Evolutionary conservation across 2,797 vertebrate species (phyloP).

Genomic region (Tiaroga cobitis): DNA sequence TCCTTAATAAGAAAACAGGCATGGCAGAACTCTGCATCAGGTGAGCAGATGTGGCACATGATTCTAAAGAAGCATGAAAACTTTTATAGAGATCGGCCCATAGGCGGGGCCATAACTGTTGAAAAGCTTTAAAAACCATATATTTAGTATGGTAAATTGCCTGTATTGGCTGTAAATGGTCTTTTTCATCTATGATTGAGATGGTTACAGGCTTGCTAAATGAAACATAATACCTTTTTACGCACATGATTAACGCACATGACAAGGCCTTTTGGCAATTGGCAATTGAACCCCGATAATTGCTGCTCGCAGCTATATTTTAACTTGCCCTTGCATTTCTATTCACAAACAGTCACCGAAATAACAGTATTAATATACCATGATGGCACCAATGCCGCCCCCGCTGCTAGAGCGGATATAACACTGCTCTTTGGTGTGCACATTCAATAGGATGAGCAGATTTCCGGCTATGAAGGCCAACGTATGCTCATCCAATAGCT

Average conservation of each 20-base stretch:
- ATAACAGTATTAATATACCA: slow-evolving; percentile 70
- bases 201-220: neutral
- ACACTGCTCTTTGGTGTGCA: slow-evolving; percentile 79
- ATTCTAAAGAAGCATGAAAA: too few relatives aligned
- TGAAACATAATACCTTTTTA: neutral
- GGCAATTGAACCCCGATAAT: neutral
- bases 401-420: slow-evolving; percentile 84
- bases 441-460: slow-evolving; percentile 81
- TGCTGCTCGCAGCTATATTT: neutral
- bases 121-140: too few relatives aligned
- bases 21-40: too few relatives aligned
- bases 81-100: too few relatives aligned
- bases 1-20: too few relatives aligned
- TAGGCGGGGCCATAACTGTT: too few relatives aligned
- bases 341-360: slow-evolving; percentile 10
- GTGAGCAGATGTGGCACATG: too few relatives aligned
- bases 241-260: neutral
- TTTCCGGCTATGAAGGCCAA: slow-evolving; percentile 90
- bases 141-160: too few relatives aligned
- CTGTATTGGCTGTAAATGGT: neutral
- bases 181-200: neutral
- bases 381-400: slow-evolving; percentile 87
- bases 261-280: neutral
- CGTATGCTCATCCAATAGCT: slow-evolving; percentile 82
- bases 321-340: neutral